Base-by-base conservation (phyloP, 92 coral and sea anemone genomes). In the Paramuricea clavata region DNA sequence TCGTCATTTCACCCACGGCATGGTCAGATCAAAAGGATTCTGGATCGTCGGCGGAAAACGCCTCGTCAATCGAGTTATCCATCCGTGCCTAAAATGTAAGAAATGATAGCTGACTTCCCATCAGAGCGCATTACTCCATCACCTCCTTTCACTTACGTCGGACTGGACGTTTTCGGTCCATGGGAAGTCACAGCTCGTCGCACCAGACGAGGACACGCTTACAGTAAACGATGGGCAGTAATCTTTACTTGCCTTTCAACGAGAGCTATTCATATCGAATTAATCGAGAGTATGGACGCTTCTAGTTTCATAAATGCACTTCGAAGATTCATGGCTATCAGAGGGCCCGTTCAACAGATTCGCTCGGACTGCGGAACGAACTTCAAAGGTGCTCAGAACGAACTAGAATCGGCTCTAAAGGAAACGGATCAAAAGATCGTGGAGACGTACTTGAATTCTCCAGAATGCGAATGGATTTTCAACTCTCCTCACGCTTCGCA, bases 21-120 rank as follows among this genome's bases (percentile, higher is more conserved):
- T 73, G 25, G 70, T 87, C 25, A 59, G 89, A 19, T 57, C 85
- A 69, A 75, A 67, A 27, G 89, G 91, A 23, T 65, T 32, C 59
- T 91, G 91, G 91, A 83, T 91, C 19, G 28, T 91, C 25, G 93
- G 91, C 12, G 89, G 54, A 15, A 87, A 76, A 72, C 54, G 92
- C 47, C 83, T 88, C 61, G 36, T 78, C 4, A 84, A 68, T 74
- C 32, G 79, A 42, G 49, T 49, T 32, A 78, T 88, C 21, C 22
- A 68, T 79, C 87, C 64, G 43, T 89, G 92, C 76, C 9, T 89
- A 1, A 84, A 43, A 47, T 83, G 92, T 85, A 76, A 77, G 73
- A 84, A 78, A 50, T 44, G 49, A 89, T 89, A 86, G 83, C 86
- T 10, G 90, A 87, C 64, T 73, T 87, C 8, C 90, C 87, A 16